Base-by-base conservation (phyloP, 2,797 vertebrate genomes). In the Mycteria americana region DNA sequence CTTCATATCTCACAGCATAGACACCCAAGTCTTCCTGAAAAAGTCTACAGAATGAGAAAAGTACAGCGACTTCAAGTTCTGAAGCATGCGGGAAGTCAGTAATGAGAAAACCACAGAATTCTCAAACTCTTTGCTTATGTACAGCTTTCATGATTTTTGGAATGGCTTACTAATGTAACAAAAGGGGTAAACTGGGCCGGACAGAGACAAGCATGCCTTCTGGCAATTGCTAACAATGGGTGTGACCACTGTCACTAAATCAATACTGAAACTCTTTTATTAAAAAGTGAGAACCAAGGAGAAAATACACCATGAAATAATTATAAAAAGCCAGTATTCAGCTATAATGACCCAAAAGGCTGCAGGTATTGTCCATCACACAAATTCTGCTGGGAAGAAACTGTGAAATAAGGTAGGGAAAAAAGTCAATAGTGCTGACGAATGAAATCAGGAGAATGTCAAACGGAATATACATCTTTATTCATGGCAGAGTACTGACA, bases 141-240 rank as follows among this genome's bases (percentile, higher is more conserved):
- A 33, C 2, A 27, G 6, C 6, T 48, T 31, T 48, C 0, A 4
- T 9, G 3, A 31, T 60, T 69, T 88, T 77, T 25, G 13, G 7
- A 74, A 57, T 67, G 4, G 6, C 28, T 78, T 78, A 31, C 15
- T 28, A 31, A 60, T 18, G 13, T 23, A 60, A 37, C 10, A 59
- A 78, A 74, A 81, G 10, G 4, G 8, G 9, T 76, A 69, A 85
- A 37, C 25, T 28, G 6, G 7, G 11, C 4, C 1, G 1, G 17
- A 43, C 11, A 33, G 12, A 54, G 18, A 56, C 10, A 17, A 67
- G 10, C 6, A n/a, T 65, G 25, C 5, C 19, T 88, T 59, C 62
- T 43, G 11, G 11, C 4, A 70, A 13, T 48, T 11, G 1, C 10
- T 69, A 39, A 31, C 6, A 17, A n/a, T 2, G 3, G 3, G 2